These are phyloP conservation scores for Drosophila anceps DNA, from an alignment of 2,888 invertebrate species.

Conservation along the genomic window DNA sequence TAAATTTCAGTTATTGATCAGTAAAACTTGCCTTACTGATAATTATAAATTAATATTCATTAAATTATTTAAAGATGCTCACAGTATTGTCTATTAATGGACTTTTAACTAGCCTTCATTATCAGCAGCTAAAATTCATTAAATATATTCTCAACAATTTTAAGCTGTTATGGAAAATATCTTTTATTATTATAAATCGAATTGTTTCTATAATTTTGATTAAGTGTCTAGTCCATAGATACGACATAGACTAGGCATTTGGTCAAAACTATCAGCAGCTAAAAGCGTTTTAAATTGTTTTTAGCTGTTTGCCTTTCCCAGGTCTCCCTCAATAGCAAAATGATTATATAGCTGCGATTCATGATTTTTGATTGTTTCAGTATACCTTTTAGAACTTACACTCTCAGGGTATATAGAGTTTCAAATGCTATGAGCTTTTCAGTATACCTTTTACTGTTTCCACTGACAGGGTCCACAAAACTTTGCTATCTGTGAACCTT, in stretches of 20 bases:
- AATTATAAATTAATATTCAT: no score
- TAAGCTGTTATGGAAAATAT: background rate
- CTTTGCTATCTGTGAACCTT: background rate
- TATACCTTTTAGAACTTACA: background rate
- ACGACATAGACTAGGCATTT: background rate
- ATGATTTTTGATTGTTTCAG: background rate
- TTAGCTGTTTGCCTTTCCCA: background rate
- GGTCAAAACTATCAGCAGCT: background rate
- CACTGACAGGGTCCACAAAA: background rate
- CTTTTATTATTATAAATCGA: background rate
- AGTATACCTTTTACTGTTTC: background rate
- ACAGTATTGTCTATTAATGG: background rate
- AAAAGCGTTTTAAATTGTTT: background rate
- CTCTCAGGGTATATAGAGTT: background rate
- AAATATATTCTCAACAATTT: background rate
- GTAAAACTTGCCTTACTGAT: no score
- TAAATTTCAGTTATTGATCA: background rate
- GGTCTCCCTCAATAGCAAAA: background rate
- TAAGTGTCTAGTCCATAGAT: background rate
- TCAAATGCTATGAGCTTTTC: background rate
- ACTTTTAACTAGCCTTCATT: background rate
- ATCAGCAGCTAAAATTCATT: background rate
- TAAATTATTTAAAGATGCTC: background rate
- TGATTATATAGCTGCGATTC: background rate
- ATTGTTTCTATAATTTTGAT: background rate